phyloP scores from a whole-genome alignment of 2,113 vertebrate species.

The Megaceryle torquata region DNA sequence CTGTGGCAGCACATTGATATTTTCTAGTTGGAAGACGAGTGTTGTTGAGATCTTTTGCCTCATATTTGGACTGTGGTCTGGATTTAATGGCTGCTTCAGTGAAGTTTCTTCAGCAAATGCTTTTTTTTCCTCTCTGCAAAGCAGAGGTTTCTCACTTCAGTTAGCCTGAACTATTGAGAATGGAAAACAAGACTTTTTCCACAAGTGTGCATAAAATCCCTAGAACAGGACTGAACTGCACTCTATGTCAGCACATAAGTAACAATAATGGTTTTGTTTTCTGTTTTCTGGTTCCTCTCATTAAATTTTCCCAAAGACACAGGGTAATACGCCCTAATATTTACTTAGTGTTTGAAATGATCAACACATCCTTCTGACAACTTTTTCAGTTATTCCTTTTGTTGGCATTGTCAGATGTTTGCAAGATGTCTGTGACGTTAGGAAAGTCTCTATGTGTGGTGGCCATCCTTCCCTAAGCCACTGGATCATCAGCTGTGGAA shows the following conservation, averaged over 20 bases:
- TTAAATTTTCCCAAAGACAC: neutral
- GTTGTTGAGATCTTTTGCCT: neutral
- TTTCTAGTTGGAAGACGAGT: neutral
- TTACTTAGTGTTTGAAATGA: neutral
- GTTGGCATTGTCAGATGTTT: neutral
- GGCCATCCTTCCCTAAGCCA: neutral
- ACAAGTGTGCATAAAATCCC: neutral
- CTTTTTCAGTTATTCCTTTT: neutral
- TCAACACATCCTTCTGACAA: neutral
- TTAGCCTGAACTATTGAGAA: neutral
- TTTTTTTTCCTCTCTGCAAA: neutral
- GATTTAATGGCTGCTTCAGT: neutral
- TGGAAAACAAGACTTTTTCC: neutral
- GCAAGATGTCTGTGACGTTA: neutral
- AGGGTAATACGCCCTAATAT: rapidly evolving
- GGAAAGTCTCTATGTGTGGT: neutral
- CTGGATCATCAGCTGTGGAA: neutral
- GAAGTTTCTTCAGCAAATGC: neutral
- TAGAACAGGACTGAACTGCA: neutral
- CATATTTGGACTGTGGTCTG: neutral
- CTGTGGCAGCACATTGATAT: neutral
- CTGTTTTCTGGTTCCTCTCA: neutral
- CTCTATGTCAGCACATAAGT: neutral
- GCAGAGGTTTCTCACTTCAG: neutral
- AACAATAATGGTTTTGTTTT: neutral